Conservation (phyloP, 2,888 invertebrate species). For the Diabrotica balteata region DNA sequence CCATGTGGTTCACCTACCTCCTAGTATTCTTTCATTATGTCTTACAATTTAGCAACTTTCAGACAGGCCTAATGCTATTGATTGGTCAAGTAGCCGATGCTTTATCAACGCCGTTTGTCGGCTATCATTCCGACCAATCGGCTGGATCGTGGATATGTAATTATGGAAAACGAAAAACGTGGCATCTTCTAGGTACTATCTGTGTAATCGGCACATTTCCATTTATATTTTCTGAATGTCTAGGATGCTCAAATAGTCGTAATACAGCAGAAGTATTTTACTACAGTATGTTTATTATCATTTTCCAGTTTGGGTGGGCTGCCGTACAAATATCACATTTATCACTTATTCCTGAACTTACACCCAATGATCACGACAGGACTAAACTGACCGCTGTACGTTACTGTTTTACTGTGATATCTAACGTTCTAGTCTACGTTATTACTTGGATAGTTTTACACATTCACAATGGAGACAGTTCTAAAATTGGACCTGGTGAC, state of each 20-base stretch:
- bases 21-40: constrained; percentile 80
- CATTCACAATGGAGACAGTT: constrained; percentile 65
- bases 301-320: constrained; percentile 95
- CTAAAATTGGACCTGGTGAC: constrained; percentile 73
- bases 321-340: constrained; percentile 90
- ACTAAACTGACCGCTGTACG: constrained; percentile 76
- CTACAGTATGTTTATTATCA: constrained; percentile 76
- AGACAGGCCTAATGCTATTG: constrained; percentile 73
- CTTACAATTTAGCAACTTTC: constrained; percentile 66
- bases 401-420: constrained; percentile 87
- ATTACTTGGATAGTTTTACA: constrained; percentile 78
- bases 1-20: constrained; percentile 95
- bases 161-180: constrained; percentile 84
- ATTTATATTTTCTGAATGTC: constrained; percentile 83
- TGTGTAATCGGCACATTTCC: constrained; percentile 83
- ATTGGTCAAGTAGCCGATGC: constrained; percentile 90
- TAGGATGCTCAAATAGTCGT: constrained; percentile 69
- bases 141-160: constrained; percentile 70
- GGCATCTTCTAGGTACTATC: constrained; percentile 85
- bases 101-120: constrained; percentile 88
- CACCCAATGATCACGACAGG: constrained; percentile 76
- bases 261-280: constrained; percentile 78
- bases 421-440: constrained; percentile 84
- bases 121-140: constrained; percentile 80
- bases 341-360: constrained; percentile 84